phyloP scores from a whole-genome alignment of 2,797 vertebrate species.

The Avahi laniger region DNA sequence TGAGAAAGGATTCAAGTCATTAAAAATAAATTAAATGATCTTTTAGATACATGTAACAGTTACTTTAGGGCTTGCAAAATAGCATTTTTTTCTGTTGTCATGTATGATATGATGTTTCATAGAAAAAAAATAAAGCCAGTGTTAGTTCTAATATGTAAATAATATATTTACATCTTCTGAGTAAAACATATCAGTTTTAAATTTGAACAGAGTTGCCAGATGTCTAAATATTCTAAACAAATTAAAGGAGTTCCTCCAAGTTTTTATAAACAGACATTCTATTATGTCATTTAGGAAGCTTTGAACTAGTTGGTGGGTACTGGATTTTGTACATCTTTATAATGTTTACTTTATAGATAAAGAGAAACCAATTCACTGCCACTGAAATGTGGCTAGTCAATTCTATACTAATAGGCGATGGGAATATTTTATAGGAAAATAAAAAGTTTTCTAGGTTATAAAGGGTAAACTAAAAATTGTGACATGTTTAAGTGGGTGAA shows the following conservation, averaged over 20 bases:
- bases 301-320: not conserved
- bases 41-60: constrained; percentile 73
- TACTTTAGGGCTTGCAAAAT: constrained; percentile 69
- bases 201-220: constrained; percentile 2
- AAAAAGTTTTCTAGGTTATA: not conserved
- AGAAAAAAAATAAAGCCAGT: constrained; percentile 57
- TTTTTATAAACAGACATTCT: constrained; percentile 13
- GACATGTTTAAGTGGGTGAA: not conserved
- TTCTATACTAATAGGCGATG: not conserved
- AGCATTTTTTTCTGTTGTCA: constrained; percentile 51
- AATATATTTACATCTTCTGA: not conserved
- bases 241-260: constrained; percentile 13
- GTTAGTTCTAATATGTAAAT: not conserved
- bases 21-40: constrained; percentile 85
- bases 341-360: not conserved
- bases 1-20: constrained; percentile 79
- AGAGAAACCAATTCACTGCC: not conserved
- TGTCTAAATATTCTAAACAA: constrained; percentile 25
- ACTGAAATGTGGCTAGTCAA: not conserved
- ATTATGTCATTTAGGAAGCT: not conserved
- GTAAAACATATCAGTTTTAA: constrained; percentile 7
- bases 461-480: constrained; percentile 1
- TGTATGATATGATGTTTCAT: constrained; percentile 37
- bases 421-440: not conserved
- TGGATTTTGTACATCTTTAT: not conserved